These are phyloP conservation scores for Prionailurus viverrinus DNA, from an alignment of 2,113 vertebrate genomes.

Conservation along the genomic window DNA sequence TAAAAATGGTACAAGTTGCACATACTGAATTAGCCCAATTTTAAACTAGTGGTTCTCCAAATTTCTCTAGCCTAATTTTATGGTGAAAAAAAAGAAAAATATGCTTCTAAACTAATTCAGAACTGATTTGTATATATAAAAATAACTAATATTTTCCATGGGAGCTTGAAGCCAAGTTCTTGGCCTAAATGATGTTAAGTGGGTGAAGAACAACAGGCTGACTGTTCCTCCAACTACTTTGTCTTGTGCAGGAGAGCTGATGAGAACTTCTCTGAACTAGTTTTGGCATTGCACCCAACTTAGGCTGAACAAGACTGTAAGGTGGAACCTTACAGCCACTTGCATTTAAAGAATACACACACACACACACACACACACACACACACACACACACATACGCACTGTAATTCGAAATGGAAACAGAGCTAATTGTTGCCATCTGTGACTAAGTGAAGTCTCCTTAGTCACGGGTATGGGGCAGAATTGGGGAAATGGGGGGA, in stretches of 20 bases:
- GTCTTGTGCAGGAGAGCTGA: conserved; percentile 69
- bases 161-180: conserved; percentile 48
- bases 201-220: conserved; percentile 15
- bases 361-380: conserved; percentile 4
- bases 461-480: background rate
- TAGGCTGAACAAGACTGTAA: conserved; percentile 73
- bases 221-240: conserved; percentile 72
- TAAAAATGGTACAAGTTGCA: background rate
- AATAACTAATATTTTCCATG: conserved; percentile 80
- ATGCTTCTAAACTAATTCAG: conserved; percentile 7
- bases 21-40: conserved; percentile 43
- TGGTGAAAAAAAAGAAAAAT: conserved; percentile 15
- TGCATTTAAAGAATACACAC: conserved; percentile 59
- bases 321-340: conserved; percentile 58
- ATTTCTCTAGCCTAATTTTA: conserved; percentile 70
- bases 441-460: background rate
- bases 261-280: conserved; percentile 65
- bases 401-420: conserved; percentile 76
- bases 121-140: conserved; percentile 77
- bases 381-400: conserved; percentile 17
- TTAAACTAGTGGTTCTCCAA: conserved; percentile 68
- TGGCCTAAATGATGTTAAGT: conserved; percentile 46
- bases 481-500: background rate
- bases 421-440: conserved; percentile 57
- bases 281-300: conserved; percentile 65